phyloP scores from a whole-genome alignment of 2,113 vertebrate genomes.

The Argyrosomus japonicus region DNA sequence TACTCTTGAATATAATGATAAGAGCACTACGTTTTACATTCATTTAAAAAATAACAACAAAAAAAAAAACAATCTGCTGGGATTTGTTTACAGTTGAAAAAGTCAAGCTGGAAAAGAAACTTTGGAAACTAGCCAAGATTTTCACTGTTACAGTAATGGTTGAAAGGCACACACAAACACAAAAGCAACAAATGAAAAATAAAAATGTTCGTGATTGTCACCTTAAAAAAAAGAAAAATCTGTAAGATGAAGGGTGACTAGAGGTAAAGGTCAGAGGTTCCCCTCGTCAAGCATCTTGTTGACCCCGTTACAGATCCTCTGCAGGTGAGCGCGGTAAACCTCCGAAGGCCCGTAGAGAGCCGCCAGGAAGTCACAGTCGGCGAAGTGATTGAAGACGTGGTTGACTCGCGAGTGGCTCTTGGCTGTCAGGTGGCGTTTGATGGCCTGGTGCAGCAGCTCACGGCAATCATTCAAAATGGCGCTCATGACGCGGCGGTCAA shows the following conservation, averaged over 20 bases:
- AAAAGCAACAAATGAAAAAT: constrained; percentile 44
- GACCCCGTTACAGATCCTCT: constrained; percentile 90
- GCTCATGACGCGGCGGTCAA: constrained; percentile 94
- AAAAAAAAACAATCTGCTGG: constrained; percentile 24
- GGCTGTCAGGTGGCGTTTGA: constrained; percentile 91
- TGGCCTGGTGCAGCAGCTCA: constrained; percentile 93
- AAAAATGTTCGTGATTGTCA: constrained; percentile 52
- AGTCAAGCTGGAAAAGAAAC: constrained; percentile 37
- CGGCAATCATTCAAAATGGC: constrained; percentile 90
- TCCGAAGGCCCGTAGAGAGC: constrained; percentile 89
- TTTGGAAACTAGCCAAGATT: constrained; percentile 63
- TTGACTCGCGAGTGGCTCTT: constrained; percentile 95
- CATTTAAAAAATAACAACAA: constrained; percentile 30
- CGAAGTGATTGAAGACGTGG: constrained; percentile 94
- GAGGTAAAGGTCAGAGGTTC: constrained; percentile 86
- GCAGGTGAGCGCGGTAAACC: constrained; percentile 89
- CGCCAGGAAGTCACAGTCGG: constrained; percentile 93
- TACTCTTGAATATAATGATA: constrained; percentile 62
- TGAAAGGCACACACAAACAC: constrained; percentile 55
- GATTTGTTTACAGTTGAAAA: constrained; percentile 42
- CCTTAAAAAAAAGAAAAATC: constrained; percentile 15
- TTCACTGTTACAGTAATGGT: constrained; percentile 65
- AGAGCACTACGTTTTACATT: constrained; percentile 72
- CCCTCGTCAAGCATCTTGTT: constrained; percentile 94
- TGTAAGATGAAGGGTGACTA: neutral